A percentile compares a stretch with the other conserved stretches of the same genome.
These are phyloP conservation scores for Danio choprae DNA, from an alignment of 2,797 vertebrate genomes.

Conservation along the genomic window DNA sequence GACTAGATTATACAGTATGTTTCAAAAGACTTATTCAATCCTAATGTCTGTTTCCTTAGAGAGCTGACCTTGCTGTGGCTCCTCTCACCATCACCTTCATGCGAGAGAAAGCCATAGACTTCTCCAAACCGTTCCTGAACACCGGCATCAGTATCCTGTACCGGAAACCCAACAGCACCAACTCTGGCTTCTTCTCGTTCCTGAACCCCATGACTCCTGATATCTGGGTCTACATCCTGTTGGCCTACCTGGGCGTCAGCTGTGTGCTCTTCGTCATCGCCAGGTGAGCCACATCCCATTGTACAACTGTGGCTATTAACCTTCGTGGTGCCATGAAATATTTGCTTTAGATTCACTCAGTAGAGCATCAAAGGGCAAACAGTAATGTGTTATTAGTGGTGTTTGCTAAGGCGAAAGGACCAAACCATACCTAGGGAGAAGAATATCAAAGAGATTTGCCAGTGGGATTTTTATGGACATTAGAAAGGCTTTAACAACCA, in stretches of 20 bases:
- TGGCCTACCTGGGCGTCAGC: slow-evolving; percentile 97
- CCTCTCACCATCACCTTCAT: slow-evolving; percentile 97
- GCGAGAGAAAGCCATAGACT: slow-evolving; percentile 95
- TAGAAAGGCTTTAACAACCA: neutral
- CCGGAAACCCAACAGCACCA: slow-evolving; percentile 94
- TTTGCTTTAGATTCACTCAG: slow-evolving; percentile 14
- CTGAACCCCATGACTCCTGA: slow-evolving; percentile 97
- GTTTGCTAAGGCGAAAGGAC: neutral
- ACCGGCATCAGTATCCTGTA: slow-evolving; percentile 98
- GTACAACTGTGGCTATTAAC: slow-evolving; percentile 2
- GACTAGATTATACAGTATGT: too few relatives aligned
- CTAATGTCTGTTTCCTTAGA: slow-evolving; percentile 74
- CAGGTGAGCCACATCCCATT: slow-evolving; percentile 80
- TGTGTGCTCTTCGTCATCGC: slow-evolving; percentile 99
- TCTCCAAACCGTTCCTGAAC: slow-evolving; percentile 97
- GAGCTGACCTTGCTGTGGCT: slow-evolving; percentile 94
- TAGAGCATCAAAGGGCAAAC: slow-evolving; percentile 19
- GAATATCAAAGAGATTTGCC: neutral
- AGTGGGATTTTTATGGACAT: neutral
- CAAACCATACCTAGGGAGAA: neutral
- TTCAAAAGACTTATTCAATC: too few relatives aligned
- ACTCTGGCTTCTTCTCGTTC: slow-evolving; percentile 97
- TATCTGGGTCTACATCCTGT: slow-evolving; percentile 98
- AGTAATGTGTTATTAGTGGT: neutral
- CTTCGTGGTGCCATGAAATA: slow-evolving; percentile 24